Evolutionary conservation across 2,113 vertebrate species (phyloP), one percentile per base, ranked within the genome.

Genomic region (Ctenodactylus gundi): DNA sequence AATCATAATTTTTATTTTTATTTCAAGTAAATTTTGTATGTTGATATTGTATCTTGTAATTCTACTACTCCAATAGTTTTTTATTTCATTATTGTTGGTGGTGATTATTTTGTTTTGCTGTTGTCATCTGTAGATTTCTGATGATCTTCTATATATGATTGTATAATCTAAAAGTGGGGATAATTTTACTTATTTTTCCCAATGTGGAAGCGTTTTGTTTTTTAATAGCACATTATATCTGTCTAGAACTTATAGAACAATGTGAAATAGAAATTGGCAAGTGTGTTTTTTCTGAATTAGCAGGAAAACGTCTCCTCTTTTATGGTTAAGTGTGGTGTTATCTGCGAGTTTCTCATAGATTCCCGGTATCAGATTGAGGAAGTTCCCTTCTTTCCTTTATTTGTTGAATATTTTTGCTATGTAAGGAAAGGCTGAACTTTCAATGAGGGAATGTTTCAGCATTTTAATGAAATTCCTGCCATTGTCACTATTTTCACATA

Each of bases 391-490:
- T 76, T 27, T 46, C 67, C 9, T 34, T 90, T 73, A 34, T 85
- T 81, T 88, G 36, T 55, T 88, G 34, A 36, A n/a, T n/a, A 12
- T 49, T 80, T 76, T 60, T 76, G 15, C 75, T 7, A 27, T 60
- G 29, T 39, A 90, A 75, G 51, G 17, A 41, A 96, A 82, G 25
- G 3, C 41, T 85, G 36, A 46, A 1, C 27, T 75, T 85, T 85
- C 27, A 75, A 41, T 70, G 68, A 82, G 41, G 14, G n/a, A 55
- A 67, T 67, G 89, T 67, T 53, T 89, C 7, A 36, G 25, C 3
- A 25, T 80, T 77, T 92, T 60, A 89, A 75, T 68, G 51, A 81
- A 44, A 92, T 82, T 76, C 20, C 15, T 92, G 5, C 90, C 81
- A 86, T 75, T 76, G 21, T 90, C 86, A 23, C 18, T 46, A 44